Base-by-base conservation (phyloP, 2,113 vertebrate species). In the Elephantulus edwardii region DNA sequence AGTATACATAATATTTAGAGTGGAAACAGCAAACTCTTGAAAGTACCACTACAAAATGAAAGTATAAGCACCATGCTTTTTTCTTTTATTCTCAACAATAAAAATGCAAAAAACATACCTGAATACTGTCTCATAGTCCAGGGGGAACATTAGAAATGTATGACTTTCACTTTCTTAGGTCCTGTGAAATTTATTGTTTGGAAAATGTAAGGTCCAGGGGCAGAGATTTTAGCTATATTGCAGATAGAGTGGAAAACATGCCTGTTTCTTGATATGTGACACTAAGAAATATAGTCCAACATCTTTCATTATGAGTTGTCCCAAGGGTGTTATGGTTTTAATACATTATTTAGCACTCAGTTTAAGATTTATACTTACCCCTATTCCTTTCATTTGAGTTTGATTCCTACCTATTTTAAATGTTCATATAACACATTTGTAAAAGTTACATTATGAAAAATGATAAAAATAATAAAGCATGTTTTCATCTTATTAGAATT, bases 361-460 rank as follows among this genome's bases (percentile, higher is more conserved):
- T 84, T 95, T 58, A 82, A 91, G n/a, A 94, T 95, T 93, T 95
- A 96, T 93, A 52, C 16, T 96, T 19, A 44, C 74, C 88, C 88
- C 16, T 75, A 13, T 54, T 58, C n/a, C 12, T 89, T 95, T 85
- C 85, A 94, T 92, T 92, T 91, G 38, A 48, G 85, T 86, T 78
- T 81, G 8, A 91, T 82, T 84, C 30, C 68, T 83, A 88, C 1
- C 88, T 33, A 68, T 83, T 94, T 66, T 68, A 94, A 50, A 28
- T 93, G 85, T 94, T 84, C 96, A 92, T 74, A 33, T 1, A 83
- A 2, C 14, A 40, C 28, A 50, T 94, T 95, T 96, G 3, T 58
- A 94, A 93, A 94, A 88, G 46, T 88, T 94, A 9, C 72, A 44
- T 93, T 94, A 76, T 89, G 78, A 96, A 58, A 97, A 91, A 46